A percentile compares a stretch with the other conserved stretches of the same genome.
Conservation (phyloP, 2,888 invertebrate genomes). For the Polyommatus icarus region DNA sequence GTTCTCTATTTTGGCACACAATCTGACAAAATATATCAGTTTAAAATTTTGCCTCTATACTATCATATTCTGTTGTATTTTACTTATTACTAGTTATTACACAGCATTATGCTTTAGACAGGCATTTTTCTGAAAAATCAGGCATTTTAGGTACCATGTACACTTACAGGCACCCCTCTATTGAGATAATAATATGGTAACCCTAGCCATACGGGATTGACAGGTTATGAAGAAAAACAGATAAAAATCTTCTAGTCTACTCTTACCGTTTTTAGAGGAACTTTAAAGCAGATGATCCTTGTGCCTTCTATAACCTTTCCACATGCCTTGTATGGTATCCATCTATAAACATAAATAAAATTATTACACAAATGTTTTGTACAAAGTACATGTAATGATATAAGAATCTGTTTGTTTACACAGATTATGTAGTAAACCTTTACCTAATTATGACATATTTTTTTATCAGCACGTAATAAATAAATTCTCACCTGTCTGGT, state of each 20-base stretch:
- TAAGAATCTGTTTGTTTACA: neutral
- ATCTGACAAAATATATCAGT: too few species aligned
- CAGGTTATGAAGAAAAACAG: neutral
- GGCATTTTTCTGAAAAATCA: too few species aligned
- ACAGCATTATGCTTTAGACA: too few species aligned
- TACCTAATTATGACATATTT: neutral
- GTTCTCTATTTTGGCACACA: too few species aligned
- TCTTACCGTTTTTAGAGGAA: constrained; percentile 79
- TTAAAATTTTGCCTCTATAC: too few species aligned
- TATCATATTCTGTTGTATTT: too few species aligned
- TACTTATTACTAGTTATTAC: too few species aligned
- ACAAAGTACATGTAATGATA: neutral
- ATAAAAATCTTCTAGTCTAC: constrained; percentile 2
- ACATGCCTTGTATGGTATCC: constrained; percentile 82
- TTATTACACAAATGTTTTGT: neutral
- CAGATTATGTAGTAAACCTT: neutral
- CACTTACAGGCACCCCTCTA: too few species aligned
- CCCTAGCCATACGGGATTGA: too few species aligned
- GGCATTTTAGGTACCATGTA: too few species aligned
- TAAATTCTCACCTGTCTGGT: constrained; percentile 57
- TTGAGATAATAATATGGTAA: too few species aligned
- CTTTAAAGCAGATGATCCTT: constrained; percentile 87
- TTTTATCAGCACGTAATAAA: neutral
- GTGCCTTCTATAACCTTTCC: constrained; percentile 85
- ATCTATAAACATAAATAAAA: constrained; percentile 68